Evolutionary conservation across 2,888 invertebrate genomes (phyloP), one percentile per base, ranked within the genome.

Genomic region (Hirtodrosophila trivittata): DNA sequence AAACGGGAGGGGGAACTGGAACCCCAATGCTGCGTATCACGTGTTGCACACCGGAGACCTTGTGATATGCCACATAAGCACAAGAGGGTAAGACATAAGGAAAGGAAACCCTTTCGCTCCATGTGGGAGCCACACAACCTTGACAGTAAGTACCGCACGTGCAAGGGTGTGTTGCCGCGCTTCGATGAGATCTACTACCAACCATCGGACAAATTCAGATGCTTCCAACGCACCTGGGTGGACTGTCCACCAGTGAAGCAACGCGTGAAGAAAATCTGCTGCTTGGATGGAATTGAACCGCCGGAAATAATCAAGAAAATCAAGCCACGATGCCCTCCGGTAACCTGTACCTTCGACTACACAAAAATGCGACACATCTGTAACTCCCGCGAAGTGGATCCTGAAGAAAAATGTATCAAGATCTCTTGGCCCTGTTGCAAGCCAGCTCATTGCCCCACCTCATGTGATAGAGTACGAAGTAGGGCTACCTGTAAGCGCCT

Each of bases 171-270:
- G 1, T 10, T 70, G 7, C 78, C 86, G 0, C 83, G 80, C n/a
- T 74, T 86, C 14, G 81, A 81, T 56, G 62, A 54, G 0, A 42
- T 86, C 0, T 70, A 62, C 49, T 81, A 81, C 37, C 21, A 25
- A 3, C 65, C 86, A 0, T 78, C 64, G 5, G 9, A 69, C 16
- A 70, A 68, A 39, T n/a, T 13, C 1, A 21, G 71, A 1, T 21
- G 42, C 30, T 81, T 60, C 32, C 86, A 82, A 39, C 84, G 87
- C 39, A 88, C 88, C 6, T 89, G 88, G 89, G 12, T 55, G 0
- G 77, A 80, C n/a, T 89, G 84, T 42, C 77, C 82, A 0, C 35
- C 56, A 0, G 26, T 71, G 0, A 46, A 30, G 12, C 43, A 64
- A 5, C 67, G 69, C 1, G 4, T 72, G 16, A 74, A 59, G 10